Percentiles rank a stretch among this genome's conserved stretches.
Conservation (phyloP, 2,888 invertebrate genomes). For the Epinotia demarniana region DNA sequence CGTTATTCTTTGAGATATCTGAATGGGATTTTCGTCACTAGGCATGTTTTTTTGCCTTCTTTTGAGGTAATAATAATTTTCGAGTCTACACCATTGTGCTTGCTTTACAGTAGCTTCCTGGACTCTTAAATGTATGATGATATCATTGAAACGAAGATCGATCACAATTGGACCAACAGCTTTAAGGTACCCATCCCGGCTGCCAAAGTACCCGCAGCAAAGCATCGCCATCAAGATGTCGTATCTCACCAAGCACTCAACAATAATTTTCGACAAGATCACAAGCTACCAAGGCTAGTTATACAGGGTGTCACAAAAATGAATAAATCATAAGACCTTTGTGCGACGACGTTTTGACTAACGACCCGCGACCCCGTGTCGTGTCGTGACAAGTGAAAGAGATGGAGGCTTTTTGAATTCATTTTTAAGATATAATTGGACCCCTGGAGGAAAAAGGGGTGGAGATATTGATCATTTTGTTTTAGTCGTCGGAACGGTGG, state of each 20-base stretch:
- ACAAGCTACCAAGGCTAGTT: constrained; percentile 36
- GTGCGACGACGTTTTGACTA: constrained; percentile 60
- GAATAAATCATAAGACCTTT: constrained; percentile 46
- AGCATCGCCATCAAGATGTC: constrained; percentile 1
- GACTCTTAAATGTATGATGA: no score
- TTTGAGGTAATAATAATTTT: no score
- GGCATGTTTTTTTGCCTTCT: no score
- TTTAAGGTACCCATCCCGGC: no score
- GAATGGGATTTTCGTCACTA: no score
- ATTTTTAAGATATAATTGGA: constrained; percentile 28
- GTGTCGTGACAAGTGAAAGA: constrained; percentile 24
- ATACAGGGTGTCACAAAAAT: constrained; percentile 35
- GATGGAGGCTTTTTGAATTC: constrained; percentile 8
- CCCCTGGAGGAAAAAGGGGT: background rate
- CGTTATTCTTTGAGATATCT: no score
- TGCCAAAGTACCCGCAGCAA: no score
- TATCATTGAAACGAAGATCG: no score
- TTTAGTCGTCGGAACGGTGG: background rate
- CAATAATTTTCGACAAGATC: constrained; percentile 10
- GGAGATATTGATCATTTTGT: constrained; percentile 1
- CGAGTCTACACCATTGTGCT: no score
- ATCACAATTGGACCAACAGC: no score
- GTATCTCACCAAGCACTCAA: background rate
- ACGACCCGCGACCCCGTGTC: constrained; percentile 56
- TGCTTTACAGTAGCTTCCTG: no score